Conservation (phyloP, 2,888 invertebrate genomes). For the Entomobrya multifasciata region DNA sequence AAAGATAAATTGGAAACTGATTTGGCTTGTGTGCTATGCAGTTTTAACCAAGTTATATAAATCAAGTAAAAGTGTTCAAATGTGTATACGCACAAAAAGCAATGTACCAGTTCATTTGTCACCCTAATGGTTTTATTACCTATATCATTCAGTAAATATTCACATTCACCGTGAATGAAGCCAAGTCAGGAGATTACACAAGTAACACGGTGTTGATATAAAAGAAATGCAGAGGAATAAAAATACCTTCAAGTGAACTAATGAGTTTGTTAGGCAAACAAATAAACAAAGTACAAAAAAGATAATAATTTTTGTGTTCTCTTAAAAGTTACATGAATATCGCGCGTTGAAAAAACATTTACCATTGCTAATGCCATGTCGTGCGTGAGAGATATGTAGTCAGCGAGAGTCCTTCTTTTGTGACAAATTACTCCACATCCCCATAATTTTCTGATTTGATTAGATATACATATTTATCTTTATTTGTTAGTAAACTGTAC, state of each 20-base stretch:
- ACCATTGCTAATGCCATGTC: constrained; percentile 42
- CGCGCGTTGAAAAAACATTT: constrained; percentile 26
- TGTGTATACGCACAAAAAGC: constrained; percentile 16
- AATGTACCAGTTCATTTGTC: constrained; percentile 69
- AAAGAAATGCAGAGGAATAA: constrained; percentile 1
- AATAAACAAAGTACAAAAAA: constrained; percentile 24
- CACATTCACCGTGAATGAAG: constrained; percentile 40
- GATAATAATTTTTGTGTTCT: constrained; percentile 26
- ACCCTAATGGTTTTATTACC: constrained; percentile 47
- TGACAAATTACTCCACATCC: constrained; percentile 59
- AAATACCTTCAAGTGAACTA: not conserved
- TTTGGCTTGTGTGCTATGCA: too few relatives aligned
- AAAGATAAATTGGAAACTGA: not conserved
- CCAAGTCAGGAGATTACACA: not conserved
- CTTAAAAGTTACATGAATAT: constrained; percentile 20
- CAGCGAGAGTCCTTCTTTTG: constrained; percentile 42
- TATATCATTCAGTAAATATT: too few relatives aligned
- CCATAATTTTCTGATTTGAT: constrained; percentile 50
- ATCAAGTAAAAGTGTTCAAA: not conserved
- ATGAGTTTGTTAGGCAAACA: constrained; percentile 25
- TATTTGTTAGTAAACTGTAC: not conserved
- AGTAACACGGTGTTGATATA: not conserved
- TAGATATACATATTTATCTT: constrained; percentile 32
- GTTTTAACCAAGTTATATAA: constrained; percentile 9
- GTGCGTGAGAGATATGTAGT: constrained; percentile 50